Conservation (phyloP, 2,113 vertebrate genomes). For the Puma concolor region DNA sequence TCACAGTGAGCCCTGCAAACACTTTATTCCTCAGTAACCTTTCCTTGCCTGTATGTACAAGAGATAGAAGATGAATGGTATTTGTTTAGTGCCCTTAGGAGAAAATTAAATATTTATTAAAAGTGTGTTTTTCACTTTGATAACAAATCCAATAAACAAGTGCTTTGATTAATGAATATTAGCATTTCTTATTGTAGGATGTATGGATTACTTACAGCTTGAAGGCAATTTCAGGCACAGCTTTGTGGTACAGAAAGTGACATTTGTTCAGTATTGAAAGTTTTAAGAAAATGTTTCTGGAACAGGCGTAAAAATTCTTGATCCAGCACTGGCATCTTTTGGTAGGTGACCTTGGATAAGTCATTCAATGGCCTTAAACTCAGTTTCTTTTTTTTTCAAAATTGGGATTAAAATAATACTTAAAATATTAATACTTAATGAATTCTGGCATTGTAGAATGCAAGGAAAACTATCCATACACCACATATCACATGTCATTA, state of each 20-base stretch:
- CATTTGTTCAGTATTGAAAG: neutral
- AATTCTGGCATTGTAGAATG: neutral
- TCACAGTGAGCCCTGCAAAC: neutral
- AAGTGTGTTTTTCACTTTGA: slow-evolving; percentile 50
- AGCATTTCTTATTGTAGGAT: slow-evolving; percentile 56
- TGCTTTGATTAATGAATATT: slow-evolving; percentile 65
- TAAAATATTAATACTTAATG: neutral
- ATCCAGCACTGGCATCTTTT: neutral
- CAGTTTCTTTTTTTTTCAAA: slow-evolving; percentile 20
- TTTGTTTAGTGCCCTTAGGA: slow-evolving; percentile 37
- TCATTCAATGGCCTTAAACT: neutral
- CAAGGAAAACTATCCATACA: neutral
- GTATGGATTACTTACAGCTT: slow-evolving; percentile 47
- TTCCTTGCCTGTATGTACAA: neutral
- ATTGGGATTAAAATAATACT: neutral
- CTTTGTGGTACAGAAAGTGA: neutral
- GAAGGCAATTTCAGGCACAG: neutral
- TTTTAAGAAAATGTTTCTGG: neutral
- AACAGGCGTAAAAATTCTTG: neutral
- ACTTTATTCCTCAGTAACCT: neutral
- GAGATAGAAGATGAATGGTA: slow-evolving; percentile 21
- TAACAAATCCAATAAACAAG: slow-evolving; percentile 70
- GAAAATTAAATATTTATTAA: slow-evolving; percentile 72
- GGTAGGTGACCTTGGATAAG: neutral
- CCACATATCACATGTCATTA: neutral